phyloP scores from a whole-genome alignment of 64 coral and sea anemone genomes.

The Exaiptasia diaphana region DNA sequence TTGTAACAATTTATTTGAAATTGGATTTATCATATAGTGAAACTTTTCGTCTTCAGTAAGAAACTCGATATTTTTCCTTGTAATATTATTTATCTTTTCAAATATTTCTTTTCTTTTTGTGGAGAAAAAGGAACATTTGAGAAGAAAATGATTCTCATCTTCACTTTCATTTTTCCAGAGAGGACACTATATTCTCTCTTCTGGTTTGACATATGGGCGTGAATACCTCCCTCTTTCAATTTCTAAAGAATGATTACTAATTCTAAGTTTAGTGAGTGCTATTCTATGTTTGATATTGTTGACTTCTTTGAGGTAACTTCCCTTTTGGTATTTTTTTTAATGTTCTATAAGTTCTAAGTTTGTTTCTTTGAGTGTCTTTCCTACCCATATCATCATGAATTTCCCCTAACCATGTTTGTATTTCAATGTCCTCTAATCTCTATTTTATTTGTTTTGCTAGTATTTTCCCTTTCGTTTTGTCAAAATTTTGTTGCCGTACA shows the following conservation, averaged over 20 bases:
- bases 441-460: background rate
- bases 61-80: background rate
- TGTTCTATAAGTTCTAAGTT: constrained; percentile 11
- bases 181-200: constrained; percentile 17
- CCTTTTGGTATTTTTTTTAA: constrained; percentile 17
- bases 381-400: constrained; percentile 4
- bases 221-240: constrained; percentile 17
- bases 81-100: background rate
- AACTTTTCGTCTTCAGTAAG: background rate
- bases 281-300: constrained; percentile 27
- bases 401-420: constrained; percentile 11
- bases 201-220: constrained; percentile 17
- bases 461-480: background rate
- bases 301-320: constrained; percentile 7
- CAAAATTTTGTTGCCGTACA: background rate
- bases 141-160: constrained; percentile 19
- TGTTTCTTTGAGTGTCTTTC: constrained; percentile 10
- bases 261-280: constrained; percentile 43
- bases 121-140: constrained; percentile 8
- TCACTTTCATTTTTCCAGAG: constrained; percentile 25
- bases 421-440: constrained; percentile 14
- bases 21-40: background rate
- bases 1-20: background rate
- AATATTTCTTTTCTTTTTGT: background rate
- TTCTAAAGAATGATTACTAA: constrained; percentile 7